A percentile compares a stretch with the other conserved stretches of the same genome.
Evolutionary conservation across 2,797 vertebrate species (phyloP).

Genomic region (Serranus cabrilla): DNA sequence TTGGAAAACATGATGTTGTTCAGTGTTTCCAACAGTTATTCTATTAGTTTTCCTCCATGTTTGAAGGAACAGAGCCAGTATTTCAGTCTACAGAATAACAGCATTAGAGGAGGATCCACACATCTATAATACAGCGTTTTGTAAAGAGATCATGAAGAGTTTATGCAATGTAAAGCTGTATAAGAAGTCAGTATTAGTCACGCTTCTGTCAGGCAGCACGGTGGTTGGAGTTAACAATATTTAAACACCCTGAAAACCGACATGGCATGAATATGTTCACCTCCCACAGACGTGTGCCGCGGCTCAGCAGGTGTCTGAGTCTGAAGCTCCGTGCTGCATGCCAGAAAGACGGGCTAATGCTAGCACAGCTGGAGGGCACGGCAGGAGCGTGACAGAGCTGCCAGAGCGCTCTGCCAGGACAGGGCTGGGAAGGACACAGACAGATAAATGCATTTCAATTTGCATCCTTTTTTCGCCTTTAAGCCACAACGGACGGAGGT

Average conservation of each 20-base stretch:
- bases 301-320: slow-evolving; percentile 42
- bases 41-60: no score
- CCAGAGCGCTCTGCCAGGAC: slow-evolving; percentile 1
- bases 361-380: slow-evolving; percentile 52
- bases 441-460: background rate
- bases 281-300: slow-evolving; percentile 4
- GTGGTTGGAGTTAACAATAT: background rate
- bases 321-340: slow-evolving; percentile 19
- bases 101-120: no score
- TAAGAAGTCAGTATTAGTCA: background rate
- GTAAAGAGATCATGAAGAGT: no score
- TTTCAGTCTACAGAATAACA: no score
- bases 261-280: slow-evolving; percentile 25
- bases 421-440: background rate
- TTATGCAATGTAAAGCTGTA: background rate
- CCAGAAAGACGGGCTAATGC: slow-evolving; percentile 23
- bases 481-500: no score
- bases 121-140: no score
- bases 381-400: slow-evolving; percentile 21
- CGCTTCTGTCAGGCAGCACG: background rate
- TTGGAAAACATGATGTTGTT: no score
- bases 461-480: background rate
- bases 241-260: slow-evolving; percentile 23
- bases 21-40: no score
- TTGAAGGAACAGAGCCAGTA: no score